Evolutionary conservation across 2,888 invertebrate species (phyloP).

Genomic region (Hermaeophaga mercurialis): DNA sequence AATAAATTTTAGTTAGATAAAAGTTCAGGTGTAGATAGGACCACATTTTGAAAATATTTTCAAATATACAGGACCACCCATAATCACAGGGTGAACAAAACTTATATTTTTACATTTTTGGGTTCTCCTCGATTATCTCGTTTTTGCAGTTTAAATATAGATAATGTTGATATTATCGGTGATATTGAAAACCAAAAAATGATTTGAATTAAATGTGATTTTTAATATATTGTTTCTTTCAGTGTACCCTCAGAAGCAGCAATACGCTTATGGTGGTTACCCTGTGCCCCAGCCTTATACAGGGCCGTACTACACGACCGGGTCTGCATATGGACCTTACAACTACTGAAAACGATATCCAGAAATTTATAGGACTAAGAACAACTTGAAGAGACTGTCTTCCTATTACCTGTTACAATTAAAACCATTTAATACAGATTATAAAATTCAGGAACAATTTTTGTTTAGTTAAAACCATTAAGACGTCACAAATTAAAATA

Average conservation of each 20-base stretch:
- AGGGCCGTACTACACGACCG: conserved; percentile 85
- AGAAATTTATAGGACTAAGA: conserved; percentile 17
- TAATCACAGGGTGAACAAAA: too few relatives aligned
- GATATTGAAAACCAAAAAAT: too few relatives aligned
- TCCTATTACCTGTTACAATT: conserved; percentile 18
- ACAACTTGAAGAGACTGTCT: conserved; percentile 33
- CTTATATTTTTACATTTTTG: too few relatives aligned
- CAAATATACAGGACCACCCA: too few relatives aligned
- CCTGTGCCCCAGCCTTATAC: conserved; percentile 81
- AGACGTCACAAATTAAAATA: background rate
- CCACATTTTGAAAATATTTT: too few relatives aligned
- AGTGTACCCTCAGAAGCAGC: conserved; percentile 95
- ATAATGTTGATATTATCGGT: too few relatives aligned
- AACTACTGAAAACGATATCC: conserved; percentile 71
- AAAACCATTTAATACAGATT: too few relatives aligned
- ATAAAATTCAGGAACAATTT: background rate
- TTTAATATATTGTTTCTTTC: conserved; percentile 51
- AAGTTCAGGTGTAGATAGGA: too few relatives aligned
- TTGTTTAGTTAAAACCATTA: conserved; percentile 2
- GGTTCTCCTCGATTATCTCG: too few relatives aligned
- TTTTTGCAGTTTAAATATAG: too few relatives aligned
- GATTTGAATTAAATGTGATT: too few relatives aligned
- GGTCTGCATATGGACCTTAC: conserved; percentile 91
- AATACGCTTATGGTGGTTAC: conserved; percentile 89
- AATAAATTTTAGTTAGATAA: too few relatives aligned